These are phyloP conservation scores for Mastomys natalensis DNA, from an alignment of 2,113 vertebrate genomes.

Conservation along the genomic window DNA sequence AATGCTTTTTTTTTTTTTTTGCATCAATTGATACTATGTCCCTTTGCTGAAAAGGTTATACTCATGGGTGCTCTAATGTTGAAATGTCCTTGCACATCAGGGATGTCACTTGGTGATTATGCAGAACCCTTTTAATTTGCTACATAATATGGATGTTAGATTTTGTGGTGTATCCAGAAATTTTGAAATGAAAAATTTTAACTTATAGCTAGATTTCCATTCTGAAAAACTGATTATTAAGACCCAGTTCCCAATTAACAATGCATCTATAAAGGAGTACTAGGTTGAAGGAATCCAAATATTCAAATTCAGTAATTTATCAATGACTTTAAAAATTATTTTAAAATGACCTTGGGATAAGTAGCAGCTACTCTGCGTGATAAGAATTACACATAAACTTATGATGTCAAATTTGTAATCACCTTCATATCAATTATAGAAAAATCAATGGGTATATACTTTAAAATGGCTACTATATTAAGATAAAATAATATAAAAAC, in stretches of 20 bases:
- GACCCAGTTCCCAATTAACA: neutral
- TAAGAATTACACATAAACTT: slow-evolving; percentile 6
- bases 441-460: slow-evolving; percentile 30
- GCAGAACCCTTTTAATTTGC: neutral
- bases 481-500: neutral
- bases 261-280: neutral
- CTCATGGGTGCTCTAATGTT: neutral
- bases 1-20: neutral
- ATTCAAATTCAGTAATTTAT: slow-evolving; percentile 24
- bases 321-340: neutral
- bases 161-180: neutral
- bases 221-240: neutral
- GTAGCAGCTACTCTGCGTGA: neutral
- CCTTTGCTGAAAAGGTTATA: neutral
- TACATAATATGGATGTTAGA: slow-evolving; percentile 29
- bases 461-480: neutral
- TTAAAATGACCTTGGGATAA: slow-evolving; percentile 36
- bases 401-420: neutral
- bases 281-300: neutral
- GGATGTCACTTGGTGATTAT: neutral
- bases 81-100: neutral
- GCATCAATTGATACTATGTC: neutral
- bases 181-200: slow-evolving; percentile 1
- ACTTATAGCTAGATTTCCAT: neutral
- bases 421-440: neutral